Evolutionary conservation across 64 coral and sea anemone genomes (phyloP).

Genomic region (Stylophora pistillata): DNA sequence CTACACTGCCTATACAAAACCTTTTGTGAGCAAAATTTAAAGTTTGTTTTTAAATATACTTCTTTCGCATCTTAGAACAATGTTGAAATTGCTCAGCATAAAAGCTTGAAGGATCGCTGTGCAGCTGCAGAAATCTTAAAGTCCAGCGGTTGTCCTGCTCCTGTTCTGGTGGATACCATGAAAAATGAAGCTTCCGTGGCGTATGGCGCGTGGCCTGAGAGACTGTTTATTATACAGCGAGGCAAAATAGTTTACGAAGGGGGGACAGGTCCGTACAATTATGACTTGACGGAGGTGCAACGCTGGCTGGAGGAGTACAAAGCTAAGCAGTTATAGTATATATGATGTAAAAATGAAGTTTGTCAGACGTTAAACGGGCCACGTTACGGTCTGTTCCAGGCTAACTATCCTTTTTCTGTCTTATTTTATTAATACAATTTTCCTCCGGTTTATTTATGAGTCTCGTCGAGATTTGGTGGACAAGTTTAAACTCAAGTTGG

Average conservation of each 20-base stretch:
- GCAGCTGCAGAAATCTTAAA: conserved; percentile 50
- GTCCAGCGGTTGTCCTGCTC: conserved; percentile 12
- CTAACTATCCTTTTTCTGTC: too few species aligned
- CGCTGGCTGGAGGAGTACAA: conserved; percentile 62
- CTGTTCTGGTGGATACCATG: conserved; percentile 73
- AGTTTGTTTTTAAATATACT: background rate
- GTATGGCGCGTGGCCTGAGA: conserved; percentile 63
- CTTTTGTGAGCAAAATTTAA: background rate
- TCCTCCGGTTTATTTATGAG: too few species aligned
- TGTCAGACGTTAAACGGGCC: background rate
- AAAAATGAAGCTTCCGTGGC: conserved; percentile 48
- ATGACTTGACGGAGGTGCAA: conserved; percentile 34
- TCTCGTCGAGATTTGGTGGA: too few species aligned
- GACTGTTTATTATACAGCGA: conserved; percentile 57
- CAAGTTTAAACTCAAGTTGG: too few species aligned
- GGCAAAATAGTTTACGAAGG: conserved; percentile 61
- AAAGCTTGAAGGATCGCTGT: conserved; percentile 51
- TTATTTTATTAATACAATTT: too few species aligned
- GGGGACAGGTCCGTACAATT: conserved; percentile 52
- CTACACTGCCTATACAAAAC: too few species aligned
- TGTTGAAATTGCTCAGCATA: conserved; percentile 40
- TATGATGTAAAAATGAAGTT: background rate
- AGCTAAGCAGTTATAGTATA: background rate
- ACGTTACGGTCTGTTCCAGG: too few species aligned
- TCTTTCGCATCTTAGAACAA: background rate